phyloP scores from a whole-genome alignment of 2,888 invertebrate species.

The Mechanitis mazaeus region DNA sequence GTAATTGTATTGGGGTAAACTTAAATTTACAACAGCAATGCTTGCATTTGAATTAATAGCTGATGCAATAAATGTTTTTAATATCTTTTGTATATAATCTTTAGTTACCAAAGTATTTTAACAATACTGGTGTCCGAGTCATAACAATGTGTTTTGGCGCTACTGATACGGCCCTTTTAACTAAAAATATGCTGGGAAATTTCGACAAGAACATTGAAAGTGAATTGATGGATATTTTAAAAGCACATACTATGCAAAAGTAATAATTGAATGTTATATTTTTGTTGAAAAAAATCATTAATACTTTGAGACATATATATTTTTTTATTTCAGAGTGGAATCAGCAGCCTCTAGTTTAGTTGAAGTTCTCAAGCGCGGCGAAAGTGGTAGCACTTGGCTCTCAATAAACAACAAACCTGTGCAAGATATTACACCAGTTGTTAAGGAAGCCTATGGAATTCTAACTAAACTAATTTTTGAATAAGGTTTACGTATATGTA shows the following conservation, averaged over 20 bases:
- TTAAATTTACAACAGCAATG: too few relatives aligned
- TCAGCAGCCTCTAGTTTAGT: conserved; percentile 29
- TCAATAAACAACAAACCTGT: conserved; percentile 37
- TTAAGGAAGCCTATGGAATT: conserved; percentile 33
- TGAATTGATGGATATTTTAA: conserved; percentile 17
- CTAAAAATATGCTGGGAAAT: conserved; percentile 27
- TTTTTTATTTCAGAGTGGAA: conserved; percentile 23
- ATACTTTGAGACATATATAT: neutral
- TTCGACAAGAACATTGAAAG: conserved; percentile 31
- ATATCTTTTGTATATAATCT: conserved; percentile 5
- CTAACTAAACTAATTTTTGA: conserved; percentile 20
- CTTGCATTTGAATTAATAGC: too few relatives aligned
- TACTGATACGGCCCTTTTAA: conserved; percentile 39
- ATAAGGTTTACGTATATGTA: neutral
- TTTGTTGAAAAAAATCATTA: neutral
- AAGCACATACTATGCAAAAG: conserved; percentile 30
- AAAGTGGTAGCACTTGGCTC: conserved; percentile 33
- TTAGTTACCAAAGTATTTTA: conserved; percentile 38
- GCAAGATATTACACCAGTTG: conserved; percentile 38
- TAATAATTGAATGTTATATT: conserved; percentile 21
- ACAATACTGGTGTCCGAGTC: conserved; percentile 41
- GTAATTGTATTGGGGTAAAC: conserved; percentile 37
- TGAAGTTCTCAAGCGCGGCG: conserved; percentile 27
- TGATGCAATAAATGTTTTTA: too few relatives aligned
- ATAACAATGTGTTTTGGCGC: conserved; percentile 44